Conservation (phyloP, 1,140 invertebrate genomes). For the Neodiprion fabricii region DNA sequence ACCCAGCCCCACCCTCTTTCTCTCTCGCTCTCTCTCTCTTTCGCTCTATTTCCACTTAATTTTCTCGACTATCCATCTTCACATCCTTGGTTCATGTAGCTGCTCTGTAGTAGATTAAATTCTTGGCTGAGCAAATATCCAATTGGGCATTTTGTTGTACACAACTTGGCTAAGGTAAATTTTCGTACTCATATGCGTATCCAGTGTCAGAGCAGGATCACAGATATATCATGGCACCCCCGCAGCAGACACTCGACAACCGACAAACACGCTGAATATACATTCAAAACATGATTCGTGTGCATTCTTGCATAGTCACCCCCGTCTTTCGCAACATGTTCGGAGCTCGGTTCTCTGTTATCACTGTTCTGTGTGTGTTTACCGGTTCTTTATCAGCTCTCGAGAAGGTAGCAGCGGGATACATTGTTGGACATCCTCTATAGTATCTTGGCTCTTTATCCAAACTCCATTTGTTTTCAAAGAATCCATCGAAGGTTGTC, state of each 20-base stretch:
- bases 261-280: neutral
- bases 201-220: no score
- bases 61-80: no score
- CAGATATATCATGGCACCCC: no score
- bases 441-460: neutral
- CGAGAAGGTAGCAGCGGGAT: no score
- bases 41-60: neutral
- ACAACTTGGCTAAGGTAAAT: no score
- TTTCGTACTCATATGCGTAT: no score
- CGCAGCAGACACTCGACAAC: neutral
- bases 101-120: no score
- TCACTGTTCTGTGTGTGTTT: slow-evolving; percentile 1
- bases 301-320: neutral
- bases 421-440: neutral
- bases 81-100: no score
- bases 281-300: neutral
- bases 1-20: neutral
- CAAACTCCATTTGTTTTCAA: neutral
- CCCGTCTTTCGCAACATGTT: neutral
- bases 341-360: neutral
- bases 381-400: neutral
- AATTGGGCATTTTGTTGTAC: no score
- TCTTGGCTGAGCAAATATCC: no score
- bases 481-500: neutral
- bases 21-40: slow-evolving; percentile 1